Base-by-base conservation (phyloP, 2,888 invertebrate genomes). In the Hydrotaea cyrtoneurina region DNA sequence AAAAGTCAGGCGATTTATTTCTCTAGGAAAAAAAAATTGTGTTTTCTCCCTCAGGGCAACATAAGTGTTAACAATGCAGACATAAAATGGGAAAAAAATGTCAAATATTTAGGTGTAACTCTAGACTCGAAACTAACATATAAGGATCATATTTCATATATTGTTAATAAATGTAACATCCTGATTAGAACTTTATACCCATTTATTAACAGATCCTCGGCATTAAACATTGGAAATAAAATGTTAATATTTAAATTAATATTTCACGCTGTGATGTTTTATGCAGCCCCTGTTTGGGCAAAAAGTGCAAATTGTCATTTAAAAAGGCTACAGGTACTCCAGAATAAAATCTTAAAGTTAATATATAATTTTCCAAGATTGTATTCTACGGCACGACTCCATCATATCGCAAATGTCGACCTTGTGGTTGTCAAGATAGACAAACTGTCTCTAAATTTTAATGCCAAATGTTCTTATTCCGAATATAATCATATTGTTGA, bases 381-480 rank as follows among this genome's bases (percentile, higher is more conserved):
- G 17, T 55, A 55, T 17, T 55, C 55, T 17, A 19, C 55, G 19
- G 17, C 55, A n/a, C 55, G 55, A 69, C 46, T 69, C 23, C 50
- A 50, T 15, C 10, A 23, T 19, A 50, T 71, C 26, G 46, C 71
- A 21, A 50, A 71, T 39, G 26, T 71, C 50, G 71, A 71, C 17
- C 50, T 71, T 8, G 71, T 71, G 21, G 71, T 15, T 50, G 71
- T 26, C 13, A 71, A 71, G 17, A 50, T 71, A 50, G 15, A 71
- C 71, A 23, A 62, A 62, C 11, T 62, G n/a, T 26, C 31, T 26
- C 8, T 15, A 3, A 26, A 23, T 62, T 62, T 62, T 23, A 62
- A 62, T 26, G n/a, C 31, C 62, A 62, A 62, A 62, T 62, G 62
- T 62, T 62, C 71, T 13, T 50, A 71, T 50, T 46, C 71, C 3